Conservation (phyloP, 1,140 invertebrate genomes). For the Archivesica marissinica region DNA sequence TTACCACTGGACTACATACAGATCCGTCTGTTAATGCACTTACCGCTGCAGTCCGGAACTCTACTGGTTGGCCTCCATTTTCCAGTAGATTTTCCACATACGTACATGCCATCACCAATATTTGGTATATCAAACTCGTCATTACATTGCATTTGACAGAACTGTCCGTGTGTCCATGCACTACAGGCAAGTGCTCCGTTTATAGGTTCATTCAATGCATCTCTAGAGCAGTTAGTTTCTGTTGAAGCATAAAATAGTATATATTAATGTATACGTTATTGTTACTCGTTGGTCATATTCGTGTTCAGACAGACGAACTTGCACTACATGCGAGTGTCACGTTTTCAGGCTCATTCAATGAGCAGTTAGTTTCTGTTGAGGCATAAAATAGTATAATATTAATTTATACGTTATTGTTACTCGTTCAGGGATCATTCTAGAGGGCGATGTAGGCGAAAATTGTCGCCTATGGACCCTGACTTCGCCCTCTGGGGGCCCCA, state of each 20-base stretch:
- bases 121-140: slow-evolving; percentile 42
- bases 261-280: neutral
- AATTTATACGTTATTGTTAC: neutral
- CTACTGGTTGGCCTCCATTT: slow-evolving; percentile 38
- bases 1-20: no score
- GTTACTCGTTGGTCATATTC: no score
- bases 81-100: slow-evolving; percentile 25
- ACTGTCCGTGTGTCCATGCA: slow-evolving; percentile 26
- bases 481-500: no score
- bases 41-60: slow-evolving; percentile 53
- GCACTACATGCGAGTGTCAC: slow-evolving; percentile 41
- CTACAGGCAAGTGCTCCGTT: slow-evolving; percentile 54
- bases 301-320: no score
- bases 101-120: slow-evolving; percentile 36
- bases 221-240: slow-evolving; percentile 44
- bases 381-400: no score
- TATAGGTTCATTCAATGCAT: slow-evolving; percentile 18
- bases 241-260: neutral
- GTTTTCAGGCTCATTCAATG: slow-evolving; percentile 30
- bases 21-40: no score
- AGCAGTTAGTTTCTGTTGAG: slow-evolving; percentile 41
- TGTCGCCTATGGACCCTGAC: no score
- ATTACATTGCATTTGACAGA: slow-evolving; percentile 57
- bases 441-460: no score
- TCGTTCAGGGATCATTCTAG: no score